Percentiles rank a stretch among this genome's conserved stretches.
These are phyloP conservation scores for Chelonia mydas DNA, from an alignment of 2,797 vertebrate genomes.

Conservation along the genomic window DNA sequence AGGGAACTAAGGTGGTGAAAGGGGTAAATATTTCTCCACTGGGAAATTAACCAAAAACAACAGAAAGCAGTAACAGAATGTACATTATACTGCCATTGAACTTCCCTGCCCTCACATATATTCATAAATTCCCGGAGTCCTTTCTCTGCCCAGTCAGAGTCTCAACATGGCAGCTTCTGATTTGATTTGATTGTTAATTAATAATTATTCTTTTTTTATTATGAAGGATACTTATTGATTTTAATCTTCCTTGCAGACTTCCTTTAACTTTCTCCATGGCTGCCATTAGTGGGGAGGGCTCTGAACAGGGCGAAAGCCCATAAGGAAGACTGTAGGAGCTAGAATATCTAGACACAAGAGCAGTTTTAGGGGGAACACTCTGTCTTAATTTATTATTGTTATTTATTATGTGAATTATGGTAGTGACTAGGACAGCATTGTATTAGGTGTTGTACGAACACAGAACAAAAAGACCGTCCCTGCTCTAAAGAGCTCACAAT, in stretches of 20 bases:
- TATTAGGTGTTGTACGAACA: not conserved
- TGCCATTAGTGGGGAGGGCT: not conserved
- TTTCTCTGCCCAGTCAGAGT: not conserved
- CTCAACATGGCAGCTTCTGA: not conserved
- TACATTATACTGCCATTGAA: not conserved
- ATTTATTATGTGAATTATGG: not conserved
- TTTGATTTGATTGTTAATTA: not conserved
- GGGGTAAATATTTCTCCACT: slow-evolving; percentile 30
- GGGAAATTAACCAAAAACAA: not conserved
- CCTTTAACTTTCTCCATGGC: not conserved
- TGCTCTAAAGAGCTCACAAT: not conserved
- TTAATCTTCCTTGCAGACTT: not conserved
- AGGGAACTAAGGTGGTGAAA: not conserved
- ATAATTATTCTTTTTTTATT: not conserved
- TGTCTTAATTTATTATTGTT: not conserved
- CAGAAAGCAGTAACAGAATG: not conserved
- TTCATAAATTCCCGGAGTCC: not conserved
- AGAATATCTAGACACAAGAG: not conserved
- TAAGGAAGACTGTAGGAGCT: not conserved
- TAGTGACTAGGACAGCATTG: not conserved
- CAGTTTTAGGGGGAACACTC: not conserved
- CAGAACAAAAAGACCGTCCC: not conserved
- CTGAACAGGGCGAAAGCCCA: not conserved
- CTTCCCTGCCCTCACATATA: not conserved
- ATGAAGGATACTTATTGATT: not conserved